Evolutionary conservation across 2,888 invertebrate genomes (phyloP).

Genomic region (Drosophila testacea): DNA sequence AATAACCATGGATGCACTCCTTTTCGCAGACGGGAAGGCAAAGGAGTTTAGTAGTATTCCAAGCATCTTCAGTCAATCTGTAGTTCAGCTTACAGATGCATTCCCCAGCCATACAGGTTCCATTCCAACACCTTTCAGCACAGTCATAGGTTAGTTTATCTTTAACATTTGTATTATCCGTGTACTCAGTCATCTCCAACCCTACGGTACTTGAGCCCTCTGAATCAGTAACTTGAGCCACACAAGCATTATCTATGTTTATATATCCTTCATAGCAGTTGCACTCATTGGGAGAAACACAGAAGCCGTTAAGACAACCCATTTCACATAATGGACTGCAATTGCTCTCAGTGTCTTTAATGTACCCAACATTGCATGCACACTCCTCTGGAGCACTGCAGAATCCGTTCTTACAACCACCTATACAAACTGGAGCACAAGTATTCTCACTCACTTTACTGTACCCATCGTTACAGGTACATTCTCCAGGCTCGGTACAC

Average conservation of each 20-base stretch:
- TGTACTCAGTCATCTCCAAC: neutral
- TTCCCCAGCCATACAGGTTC: slow-evolving; percentile 44
- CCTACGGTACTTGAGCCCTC: neutral
- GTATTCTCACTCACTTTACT: neutral
- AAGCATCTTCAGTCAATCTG: slow-evolving; percentile 25
- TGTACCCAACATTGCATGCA: slow-evolving; percentile 25
- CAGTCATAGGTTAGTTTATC: slow-evolving; percentile 13
- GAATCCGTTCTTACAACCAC: slow-evolving; percentile 71
- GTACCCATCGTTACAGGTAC: slow-evolving; percentile 29
- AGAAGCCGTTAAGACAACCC: slow-evolving; percentile 35
- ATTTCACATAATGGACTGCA: slow-evolving; percentile 28
- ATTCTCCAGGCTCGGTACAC: slow-evolving; percentile 20
- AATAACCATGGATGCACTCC: slow-evolving; percentile 51
- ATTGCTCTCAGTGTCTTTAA: neutral
- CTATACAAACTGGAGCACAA: slow-evolving; percentile 24
- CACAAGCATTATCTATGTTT: slow-evolving; percentile 22
- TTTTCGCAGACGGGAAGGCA: slow-evolving; percentile 55
- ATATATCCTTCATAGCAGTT: slow-evolving; percentile 25
- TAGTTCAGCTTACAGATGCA: slow-evolving; percentile 45
- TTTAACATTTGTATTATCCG: neutral
- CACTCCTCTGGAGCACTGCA: slow-evolving; percentile 74
- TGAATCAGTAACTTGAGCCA: neutral
- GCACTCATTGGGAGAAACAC: slow-evolving; percentile 29
- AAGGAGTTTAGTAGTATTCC: neutral
- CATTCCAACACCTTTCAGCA: slow-evolving; percentile 48